A percentile compares a stretch with the other conserved stretches of the same genome.
Evolutionary conservation across 2,888 invertebrate species (phyloP).

Genomic region (Allolobophora icterica): DNA sequence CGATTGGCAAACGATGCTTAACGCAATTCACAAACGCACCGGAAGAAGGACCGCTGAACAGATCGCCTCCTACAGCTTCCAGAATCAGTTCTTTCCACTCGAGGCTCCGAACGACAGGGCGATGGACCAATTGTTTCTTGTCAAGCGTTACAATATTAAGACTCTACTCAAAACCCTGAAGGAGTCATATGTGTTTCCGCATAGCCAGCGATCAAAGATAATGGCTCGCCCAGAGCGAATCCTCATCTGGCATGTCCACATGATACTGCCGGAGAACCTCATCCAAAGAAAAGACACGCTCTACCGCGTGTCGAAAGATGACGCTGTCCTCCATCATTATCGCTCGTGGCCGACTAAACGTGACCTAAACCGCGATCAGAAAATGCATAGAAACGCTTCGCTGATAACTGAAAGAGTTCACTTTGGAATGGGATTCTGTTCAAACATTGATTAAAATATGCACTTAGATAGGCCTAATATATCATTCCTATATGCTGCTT

Average conservation of each 20-base stretch:
- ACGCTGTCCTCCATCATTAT: background rate
- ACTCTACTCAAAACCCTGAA: background rate
- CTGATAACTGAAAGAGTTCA: conserved; percentile 11
- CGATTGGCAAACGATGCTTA: background rate
- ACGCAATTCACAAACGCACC: background rate
- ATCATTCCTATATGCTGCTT: too few relatives aligned
- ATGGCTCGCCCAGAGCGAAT: conserved; percentile 26
- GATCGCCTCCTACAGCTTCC: conserved; percentile 23
- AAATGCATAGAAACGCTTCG: background rate
- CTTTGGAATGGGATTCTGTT: background rate
- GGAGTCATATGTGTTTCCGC: background rate
- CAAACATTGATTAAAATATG: background rate
- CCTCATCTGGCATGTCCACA: conserved; percentile 13
- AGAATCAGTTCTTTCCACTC: conserved; percentile 14
- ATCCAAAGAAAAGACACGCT: background rate
- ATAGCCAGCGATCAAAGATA: background rate
- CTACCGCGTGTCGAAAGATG: background rate
- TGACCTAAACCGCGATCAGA: background rate
- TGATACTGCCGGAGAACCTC: background rate
- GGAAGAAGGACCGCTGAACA: background rate
- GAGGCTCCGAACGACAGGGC: background rate
- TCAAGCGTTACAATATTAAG: conserved; percentile 8
- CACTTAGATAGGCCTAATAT: too few relatives aligned
- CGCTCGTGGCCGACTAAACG: conserved; percentile 5
- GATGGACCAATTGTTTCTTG: background rate